Conservation (phyloP, 2,797 vertebrate species). For the Amblyraja radiata region DNA sequence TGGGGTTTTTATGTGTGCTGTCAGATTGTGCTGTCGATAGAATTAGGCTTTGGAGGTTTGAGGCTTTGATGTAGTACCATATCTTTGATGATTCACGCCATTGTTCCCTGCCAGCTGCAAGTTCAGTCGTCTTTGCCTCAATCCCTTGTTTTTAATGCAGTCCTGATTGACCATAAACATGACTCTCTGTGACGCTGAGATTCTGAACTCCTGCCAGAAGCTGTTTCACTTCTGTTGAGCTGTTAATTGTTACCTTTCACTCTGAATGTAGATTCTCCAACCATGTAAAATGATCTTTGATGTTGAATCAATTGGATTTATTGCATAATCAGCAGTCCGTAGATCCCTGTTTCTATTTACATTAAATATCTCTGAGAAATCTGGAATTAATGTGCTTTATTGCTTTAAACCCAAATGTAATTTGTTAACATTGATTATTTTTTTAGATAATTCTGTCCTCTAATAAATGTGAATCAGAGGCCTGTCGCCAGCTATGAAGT, state of each 20-base stretch:
- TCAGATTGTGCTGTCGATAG: neutral
- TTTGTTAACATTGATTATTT: neutral
- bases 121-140: neutral
- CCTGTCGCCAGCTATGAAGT: neutral
- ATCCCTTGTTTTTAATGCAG: neutral
- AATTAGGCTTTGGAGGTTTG: neutral
- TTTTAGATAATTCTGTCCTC: neutral
- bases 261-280: neutral
- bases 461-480: neutral
- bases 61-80: neutral
- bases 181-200: neutral
- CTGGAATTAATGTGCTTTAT: neutral
- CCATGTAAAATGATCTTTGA: too few relatives aligned
- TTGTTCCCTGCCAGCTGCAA: neutral
- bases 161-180: neutral
- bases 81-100: constrained; percentile 15
- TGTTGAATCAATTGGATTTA: neutral
- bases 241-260: neutral
- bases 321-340: neutral
- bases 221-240: neutral
- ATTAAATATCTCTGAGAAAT: neutral
- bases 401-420: neutral
- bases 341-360: neutral
- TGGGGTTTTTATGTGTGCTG: neutral
- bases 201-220: neutral